Evolutionary conservation across 2,797 vertebrate genomes (phyloP), one percentile per base, ranked within the genome.

Genomic region (Sardinella longiceps): DNA sequence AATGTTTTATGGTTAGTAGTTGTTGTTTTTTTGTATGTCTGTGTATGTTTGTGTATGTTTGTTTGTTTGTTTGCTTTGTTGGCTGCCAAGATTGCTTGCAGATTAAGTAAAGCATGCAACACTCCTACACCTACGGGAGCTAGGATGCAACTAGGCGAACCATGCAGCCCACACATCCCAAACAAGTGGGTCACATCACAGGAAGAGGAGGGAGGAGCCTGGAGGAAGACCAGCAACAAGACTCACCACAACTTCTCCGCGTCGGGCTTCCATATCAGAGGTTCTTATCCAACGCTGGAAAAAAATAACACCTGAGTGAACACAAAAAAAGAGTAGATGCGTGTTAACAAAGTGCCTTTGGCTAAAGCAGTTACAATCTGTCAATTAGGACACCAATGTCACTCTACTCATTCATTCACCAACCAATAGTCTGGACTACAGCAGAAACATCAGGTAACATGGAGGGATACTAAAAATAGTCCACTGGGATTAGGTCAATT

Each of bases 261-360:
- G 83, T 87, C 88, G 90, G 86, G 83, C 80, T 89, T 90, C 90
- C 91, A 91, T 91, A 87, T 86, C 89, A 87, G 89, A 86, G 46
- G 83, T 86, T 80, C 33, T 81, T 39, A 23, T 77, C 53, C 25
- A 82, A 84, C 33, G 50, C 33, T 45, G 33, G 70, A 20, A 89
- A 85, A 89, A 48, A 48, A 48, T 12, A 48, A 88, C 56, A 86
- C 87, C 88, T 89, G 77, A 25, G 84, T 48, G 82, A 84, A 80
- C n/a, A n/a, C n/a, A 87, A 12, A 10, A 84, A 3, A 43, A 82
- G 56, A 86, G 66, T 84, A 33, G 77, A 28, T 51, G 11, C 20
- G 11, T 80, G 77, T 84, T 70, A 20, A 82, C 63, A 85, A 46
- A 77, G 20, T 45, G 20, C 28, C 70, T 12, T 70, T 0, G 18